Evolutionary conservation across 2,888 invertebrate species (phyloP), one percentile per base, ranked within the genome.

Genomic region (Orthosia incerta): DNA sequence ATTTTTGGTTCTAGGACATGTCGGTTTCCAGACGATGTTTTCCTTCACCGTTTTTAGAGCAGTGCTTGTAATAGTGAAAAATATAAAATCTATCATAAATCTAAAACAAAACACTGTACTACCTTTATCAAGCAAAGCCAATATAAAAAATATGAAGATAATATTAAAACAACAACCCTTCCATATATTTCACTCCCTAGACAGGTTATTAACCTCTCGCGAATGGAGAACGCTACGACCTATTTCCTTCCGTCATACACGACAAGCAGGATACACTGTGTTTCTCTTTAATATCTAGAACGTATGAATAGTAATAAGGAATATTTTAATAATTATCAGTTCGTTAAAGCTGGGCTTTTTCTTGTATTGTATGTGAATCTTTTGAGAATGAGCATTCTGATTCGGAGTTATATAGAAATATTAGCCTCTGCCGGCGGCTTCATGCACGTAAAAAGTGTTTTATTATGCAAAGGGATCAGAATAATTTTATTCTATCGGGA

Each of bases 191-290:
- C 56, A 66, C 48, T 67, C 63, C 63, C 59, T 51, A 67, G 80
- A 63, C 62, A 80, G 84, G 84, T 83, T 80, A 70, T 74, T 80
- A 80, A 80, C 80, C 80, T 53, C 50, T 55, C 26, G 45, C 11
- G 53, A 62, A 61, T 31, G 31, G 51, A 66, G 65, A 69, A 74
- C 69, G 62, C 80, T 63, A 18, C 80, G 80, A 80, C 80, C 84
- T 83, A 80, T 53, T 67, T 80, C 59, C 66, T 63, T 61, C 39
- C 77, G 61, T 71, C 60, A 83, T 55, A 72, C 62, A 23, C 46
- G 48, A 60, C 57, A 56, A 26, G 5, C 45, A 46, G 53, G 20
- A 55, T 60, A 74, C 45, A 31, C 20, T n/a, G 7, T 31, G 62
- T 70, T 60, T 56, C 68, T 56, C 61, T 67, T 69, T 63, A 50